A percentile compares a stretch with the other conserved stretches of the same genome.
Conservation (phyloP, 2,888 invertebrate species). For the Dromius quadrimaculatus region DNA sequence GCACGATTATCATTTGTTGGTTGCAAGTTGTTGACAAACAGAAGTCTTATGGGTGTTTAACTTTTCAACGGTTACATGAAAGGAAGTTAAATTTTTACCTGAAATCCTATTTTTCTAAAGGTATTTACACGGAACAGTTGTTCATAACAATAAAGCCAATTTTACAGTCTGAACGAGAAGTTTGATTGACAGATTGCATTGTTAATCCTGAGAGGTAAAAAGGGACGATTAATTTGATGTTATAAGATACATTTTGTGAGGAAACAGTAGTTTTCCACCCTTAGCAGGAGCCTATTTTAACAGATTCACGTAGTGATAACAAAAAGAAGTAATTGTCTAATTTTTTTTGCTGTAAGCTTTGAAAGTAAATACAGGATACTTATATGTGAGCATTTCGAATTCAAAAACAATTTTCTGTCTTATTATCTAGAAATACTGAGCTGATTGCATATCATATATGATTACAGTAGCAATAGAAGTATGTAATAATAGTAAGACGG, state of each 20-base stretch:
- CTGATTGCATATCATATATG: background rate
- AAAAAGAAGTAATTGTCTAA: no score
- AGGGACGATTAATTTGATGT: no score
- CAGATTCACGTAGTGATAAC: no score
- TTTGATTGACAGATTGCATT: background rate
- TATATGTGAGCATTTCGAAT: background rate
- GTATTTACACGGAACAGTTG: background rate
- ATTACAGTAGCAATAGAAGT: background rate
- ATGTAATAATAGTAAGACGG: background rate
- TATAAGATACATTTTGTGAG: no score
- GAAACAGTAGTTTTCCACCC: no score
- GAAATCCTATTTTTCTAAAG: background rate
- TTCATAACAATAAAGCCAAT: background rate
- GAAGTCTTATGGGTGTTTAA: conserved; percentile 2
- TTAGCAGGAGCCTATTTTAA: no score
- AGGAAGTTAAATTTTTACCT: background rate
- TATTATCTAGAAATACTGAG: background rate
- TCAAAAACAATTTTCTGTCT: background rate
- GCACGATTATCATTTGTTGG: conserved; percentile 11
- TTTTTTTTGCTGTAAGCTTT: no score
- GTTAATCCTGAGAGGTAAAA: no score
- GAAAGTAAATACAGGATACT: no score
- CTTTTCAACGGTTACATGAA: conserved; percentile 10
- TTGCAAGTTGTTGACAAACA: conserved; percentile 29
- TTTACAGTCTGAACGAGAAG: background rate